Conservation (phyloP, 2,888 invertebrate genomes). For the Phoronis australis region DNA sequence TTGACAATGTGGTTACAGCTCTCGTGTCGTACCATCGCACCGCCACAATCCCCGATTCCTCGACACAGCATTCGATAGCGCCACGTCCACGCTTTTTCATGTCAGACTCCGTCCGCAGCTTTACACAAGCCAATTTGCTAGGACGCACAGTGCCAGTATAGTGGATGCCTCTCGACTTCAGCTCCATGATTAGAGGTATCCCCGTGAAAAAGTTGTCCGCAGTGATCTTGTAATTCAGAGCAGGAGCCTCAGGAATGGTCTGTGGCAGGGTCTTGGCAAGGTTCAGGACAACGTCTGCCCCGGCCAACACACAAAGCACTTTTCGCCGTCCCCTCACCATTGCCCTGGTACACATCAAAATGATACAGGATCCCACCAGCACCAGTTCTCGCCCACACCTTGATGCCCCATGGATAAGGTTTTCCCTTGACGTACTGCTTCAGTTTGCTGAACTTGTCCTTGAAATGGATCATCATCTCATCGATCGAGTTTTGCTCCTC, state of each 20-base stretch:
- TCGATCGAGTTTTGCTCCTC: neutral
- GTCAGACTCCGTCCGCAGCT: neutral
- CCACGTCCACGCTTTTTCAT: slow-evolving; percentile 3
- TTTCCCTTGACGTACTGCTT: too few relatives aligned
- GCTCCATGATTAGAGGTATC: slow-evolving; percentile 3
- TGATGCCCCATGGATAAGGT: too few relatives aligned
- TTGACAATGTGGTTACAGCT: slow-evolving; percentile 1
- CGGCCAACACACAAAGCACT: too few relatives aligned
- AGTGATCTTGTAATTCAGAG: slow-evolving; percentile 13
- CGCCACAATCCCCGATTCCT: neutral
- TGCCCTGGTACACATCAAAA: too few relatives aligned
- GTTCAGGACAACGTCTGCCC: too few relatives aligned
- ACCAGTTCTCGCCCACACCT: too few relatives aligned
- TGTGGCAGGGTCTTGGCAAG: too few relatives aligned
- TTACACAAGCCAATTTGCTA: too few relatives aligned
- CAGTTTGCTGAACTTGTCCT: too few relatives aligned
- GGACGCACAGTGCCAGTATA: slow-evolving; percentile 14
- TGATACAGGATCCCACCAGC: too few relatives aligned
- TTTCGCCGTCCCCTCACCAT: too few relatives aligned
- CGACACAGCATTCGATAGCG: neutral
- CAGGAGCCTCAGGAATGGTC: too few relatives aligned
- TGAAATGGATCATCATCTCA: neutral
- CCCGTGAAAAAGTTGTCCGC: slow-evolving; percentile 13
- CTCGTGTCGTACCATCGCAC: slow-evolving; percentile 5
- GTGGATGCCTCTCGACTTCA: slow-evolving; percentile 6